Percentiles rank a stretch among this genome's conserved stretches.
These are phyloP conservation scores for Neopipo cinnamomea DNA, from an alignment of 2,113 vertebrate genomes.

Conservation along the genomic window DNA sequence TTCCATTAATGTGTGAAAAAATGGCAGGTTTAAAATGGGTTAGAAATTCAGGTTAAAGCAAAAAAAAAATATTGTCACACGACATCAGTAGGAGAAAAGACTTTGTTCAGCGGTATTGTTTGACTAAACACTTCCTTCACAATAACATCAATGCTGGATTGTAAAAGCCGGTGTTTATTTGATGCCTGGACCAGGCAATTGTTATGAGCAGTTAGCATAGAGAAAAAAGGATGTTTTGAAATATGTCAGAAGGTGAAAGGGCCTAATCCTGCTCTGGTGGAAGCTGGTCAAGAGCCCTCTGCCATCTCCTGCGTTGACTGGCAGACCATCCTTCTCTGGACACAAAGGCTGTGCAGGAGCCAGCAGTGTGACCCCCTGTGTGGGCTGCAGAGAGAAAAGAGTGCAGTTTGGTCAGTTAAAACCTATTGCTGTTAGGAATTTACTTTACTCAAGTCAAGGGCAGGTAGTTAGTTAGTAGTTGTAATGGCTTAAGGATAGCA, in stretches of 20 bases:
- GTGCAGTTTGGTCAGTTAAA: neutral
- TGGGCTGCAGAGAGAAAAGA: fast-evolving
- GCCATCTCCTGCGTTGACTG: fast-evolving
- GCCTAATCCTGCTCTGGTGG: neutral
- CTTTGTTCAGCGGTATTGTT: neutral
- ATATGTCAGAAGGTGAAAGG: neutral
- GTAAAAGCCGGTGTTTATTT: neutral
- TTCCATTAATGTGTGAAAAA: conserved; percentile 35
- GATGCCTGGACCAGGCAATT: neutral
- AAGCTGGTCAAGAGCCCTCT: neutral
- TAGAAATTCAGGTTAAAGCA: conserved; percentile 56
- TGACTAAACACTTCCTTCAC: conserved; percentile 26
- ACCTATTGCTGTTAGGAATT: neutral
- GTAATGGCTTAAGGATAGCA: neutral
- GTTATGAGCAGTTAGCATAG: neutral
- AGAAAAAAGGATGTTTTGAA: neutral
- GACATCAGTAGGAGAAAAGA: neutral
- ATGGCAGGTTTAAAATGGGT: conserved; percentile 59
- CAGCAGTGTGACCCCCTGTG: fast-evolving
- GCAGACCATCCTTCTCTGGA: neutral
- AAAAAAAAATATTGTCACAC: neutral
- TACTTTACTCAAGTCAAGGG: neutral
- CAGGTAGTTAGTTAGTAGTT: neutral
- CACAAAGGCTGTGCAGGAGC: fast-evolving
- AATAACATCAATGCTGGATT: neutral